Conservation (phyloP, 2,113 vertebrate species). For the Cryptotis parvus region DNA sequence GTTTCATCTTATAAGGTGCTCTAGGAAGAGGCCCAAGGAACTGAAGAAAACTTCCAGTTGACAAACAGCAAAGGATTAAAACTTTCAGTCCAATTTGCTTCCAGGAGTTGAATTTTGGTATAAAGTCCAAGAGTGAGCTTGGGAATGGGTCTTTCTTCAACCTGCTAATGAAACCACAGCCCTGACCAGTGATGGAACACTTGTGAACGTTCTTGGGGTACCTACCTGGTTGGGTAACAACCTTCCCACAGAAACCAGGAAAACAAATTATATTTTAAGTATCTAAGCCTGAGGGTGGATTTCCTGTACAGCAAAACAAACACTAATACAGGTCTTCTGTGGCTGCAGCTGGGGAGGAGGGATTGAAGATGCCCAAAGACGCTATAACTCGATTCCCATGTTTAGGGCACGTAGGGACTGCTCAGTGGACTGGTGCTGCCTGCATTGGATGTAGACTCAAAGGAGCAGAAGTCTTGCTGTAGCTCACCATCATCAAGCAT, state of each 20-base stretch:
- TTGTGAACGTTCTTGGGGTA: neutral
- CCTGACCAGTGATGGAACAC: too few species aligned
- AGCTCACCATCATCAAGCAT: neutral
- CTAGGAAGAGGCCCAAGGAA: neutral
- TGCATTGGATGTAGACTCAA: neutral
- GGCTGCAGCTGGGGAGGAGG: neutral
- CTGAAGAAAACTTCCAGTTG: fast-evolving
- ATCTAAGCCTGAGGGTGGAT: neutral
- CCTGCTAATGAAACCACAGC: neutral
- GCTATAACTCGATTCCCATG: neutral
- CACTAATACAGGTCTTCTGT: neutral
- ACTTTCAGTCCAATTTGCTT: neutral
- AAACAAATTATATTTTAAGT: neutral
- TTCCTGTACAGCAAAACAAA: neutral
- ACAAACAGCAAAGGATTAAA: neutral
- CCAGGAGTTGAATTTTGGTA: neutral
- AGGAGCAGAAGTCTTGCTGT: neutral
- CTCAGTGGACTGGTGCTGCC: fast-evolving
- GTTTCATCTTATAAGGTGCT: neutral
- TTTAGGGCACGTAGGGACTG: neutral
- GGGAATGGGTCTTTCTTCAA: neutral
- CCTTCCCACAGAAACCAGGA: neutral
- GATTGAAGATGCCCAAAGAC: neutral
- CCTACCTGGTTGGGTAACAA: neutral
- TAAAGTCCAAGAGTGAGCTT: neutral